These are phyloP conservation scores for Eupeodes luniger DNA, from an alignment of 2,888 invertebrate species.

Conservation along the genomic window DNA sequence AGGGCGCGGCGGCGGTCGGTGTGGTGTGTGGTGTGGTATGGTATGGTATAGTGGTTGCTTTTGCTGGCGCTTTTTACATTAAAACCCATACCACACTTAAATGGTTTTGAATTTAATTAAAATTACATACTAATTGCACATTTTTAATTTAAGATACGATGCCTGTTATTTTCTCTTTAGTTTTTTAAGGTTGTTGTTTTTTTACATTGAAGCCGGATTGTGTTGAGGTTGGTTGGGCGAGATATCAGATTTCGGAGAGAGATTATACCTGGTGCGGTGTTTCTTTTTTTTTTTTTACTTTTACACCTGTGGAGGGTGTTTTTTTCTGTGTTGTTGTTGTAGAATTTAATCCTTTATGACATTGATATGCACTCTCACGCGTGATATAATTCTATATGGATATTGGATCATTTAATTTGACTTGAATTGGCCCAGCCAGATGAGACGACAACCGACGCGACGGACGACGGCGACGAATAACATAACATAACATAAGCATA, in stretches of 20 bases:
- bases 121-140: slow-evolving; percentile 69
- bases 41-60: not conserved
- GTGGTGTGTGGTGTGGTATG: slow-evolving; percentile 23
- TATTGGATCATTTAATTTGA: slow-evolving; percentile 64
- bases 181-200: not conserved
- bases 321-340: slow-evolving; percentile 2
- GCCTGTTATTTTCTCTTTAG: not conserved
- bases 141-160: slow-evolving; percentile 45
- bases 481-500: no score
- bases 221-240: not conserved
- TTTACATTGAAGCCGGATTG: slow-evolving; percentile 26
- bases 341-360: slow-evolving; percentile 61
- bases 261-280: slow-evolving; percentile 21
- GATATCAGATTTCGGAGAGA: slow-evolving; percentile 60
- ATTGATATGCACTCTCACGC: slow-evolving; percentile 64
- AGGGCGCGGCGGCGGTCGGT: not conserved
- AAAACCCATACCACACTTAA: slow-evolving; percentile 40
- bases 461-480: no score
- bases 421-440: slow-evolving; percentile 1
- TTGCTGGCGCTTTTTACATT: slow-evolving; percentile 41
- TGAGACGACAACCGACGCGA: not conserved
- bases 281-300: not conserved
- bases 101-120: slow-evolving; percentile 55
- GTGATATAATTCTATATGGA: slow-evolving; percentile 57
- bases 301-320: slow-evolving; percentile 52